Evolutionary conservation across 2,888 invertebrate species (phyloP), one percentile per base, ranked within the genome.

Genomic region (Leucania comma): DNA sequence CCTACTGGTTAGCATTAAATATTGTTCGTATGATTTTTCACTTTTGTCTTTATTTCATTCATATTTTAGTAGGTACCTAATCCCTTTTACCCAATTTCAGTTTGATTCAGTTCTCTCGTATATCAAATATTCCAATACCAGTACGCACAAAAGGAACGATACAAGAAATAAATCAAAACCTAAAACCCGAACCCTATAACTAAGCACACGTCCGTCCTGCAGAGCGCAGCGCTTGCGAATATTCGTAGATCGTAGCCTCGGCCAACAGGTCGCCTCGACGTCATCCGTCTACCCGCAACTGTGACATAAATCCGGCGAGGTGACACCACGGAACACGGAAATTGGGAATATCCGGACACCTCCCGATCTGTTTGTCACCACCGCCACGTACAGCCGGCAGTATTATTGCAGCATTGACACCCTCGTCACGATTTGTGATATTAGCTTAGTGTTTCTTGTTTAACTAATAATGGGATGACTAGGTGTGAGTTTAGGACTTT

Each of bases 281-380:
- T 82, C 85, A 86, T 81, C 68, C 76, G 66, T 78, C 80, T 87
- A 83, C 75, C 86, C 80, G 73, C 86, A 86, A 81, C 84, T 81
- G 86, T 88, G 89, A 86, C 89, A 84, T 86, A 87, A 90, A 87
- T 88, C 89, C 87, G 85, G 78, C 57, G 86, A 86, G 80, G 86
- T 88, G 85, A 84, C 85, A 87, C 84, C 81, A 81, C 80, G 84
- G 84, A 87, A 85, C 86, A 82, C 86, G 93, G 92, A 93, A 91
- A 93, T 93, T 91, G 92, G 89, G 91, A 91, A 92, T 93, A 92
- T 93, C 93, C 92, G 90, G 86, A 81, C 82, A 81, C 81, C 82
- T 78, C 83, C 81, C 86, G 82, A 84, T 84, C 86, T 89, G 90
- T 91, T 92, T 92, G 92, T 90, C 91, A 90, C 87, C 83, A 80